Conservation (phyloP, 2,113 vertebrate genomes). For the Pterocles gutturalis region DNA sequence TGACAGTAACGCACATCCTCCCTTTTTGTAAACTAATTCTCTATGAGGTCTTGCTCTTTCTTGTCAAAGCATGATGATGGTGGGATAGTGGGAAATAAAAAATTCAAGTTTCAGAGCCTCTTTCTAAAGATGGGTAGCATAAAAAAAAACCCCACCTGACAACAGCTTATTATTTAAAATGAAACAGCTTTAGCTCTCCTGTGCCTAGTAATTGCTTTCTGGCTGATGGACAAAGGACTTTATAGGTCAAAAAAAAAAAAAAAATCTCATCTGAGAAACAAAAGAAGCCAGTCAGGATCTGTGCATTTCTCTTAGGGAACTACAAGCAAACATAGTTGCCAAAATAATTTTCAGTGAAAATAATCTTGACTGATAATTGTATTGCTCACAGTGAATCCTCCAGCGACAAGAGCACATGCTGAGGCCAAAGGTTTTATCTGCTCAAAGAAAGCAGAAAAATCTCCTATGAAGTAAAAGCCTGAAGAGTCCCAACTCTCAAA, state of each 20-base stretch:
- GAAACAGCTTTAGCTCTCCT: neutral
- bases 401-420: neutral
- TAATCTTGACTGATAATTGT: neutral
- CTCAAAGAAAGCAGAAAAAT: neutral
- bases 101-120: neutral
- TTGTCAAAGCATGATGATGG: neutral
- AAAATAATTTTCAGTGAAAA: neutral
- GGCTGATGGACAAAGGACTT: neutral
- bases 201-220: neutral
- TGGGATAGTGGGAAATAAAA: neutral
- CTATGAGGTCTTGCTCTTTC: neutral
- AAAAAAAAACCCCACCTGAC: neutral
- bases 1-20: neutral
- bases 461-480: neutral
- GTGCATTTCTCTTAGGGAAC: neutral
- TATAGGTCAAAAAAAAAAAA: neutral
- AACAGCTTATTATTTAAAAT: neutral
- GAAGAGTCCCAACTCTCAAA: neutral
- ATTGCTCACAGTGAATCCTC: neutral
- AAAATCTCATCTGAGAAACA: neutral
- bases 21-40: neutral
- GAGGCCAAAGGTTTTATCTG: neutral
- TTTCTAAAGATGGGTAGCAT: neutral
- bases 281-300: neutral
- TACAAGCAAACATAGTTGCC: neutral